Evolutionary conservation across 2,113 vertebrate species (phyloP).

Genomic region (Columba livia): DNA sequence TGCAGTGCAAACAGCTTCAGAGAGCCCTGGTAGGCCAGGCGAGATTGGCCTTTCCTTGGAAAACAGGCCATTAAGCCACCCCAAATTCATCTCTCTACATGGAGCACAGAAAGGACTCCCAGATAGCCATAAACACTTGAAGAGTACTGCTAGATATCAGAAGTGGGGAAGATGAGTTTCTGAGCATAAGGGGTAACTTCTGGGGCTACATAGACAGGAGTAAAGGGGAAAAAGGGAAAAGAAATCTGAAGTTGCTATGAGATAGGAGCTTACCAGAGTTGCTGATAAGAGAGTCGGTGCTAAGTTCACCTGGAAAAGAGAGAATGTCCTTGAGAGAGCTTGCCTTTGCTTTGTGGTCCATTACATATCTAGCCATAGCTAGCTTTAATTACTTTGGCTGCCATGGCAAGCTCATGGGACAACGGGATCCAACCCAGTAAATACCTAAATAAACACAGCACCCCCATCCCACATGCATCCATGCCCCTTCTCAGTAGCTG

Average conservation of each 20-base stretch:
- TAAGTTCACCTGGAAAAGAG: conserved; percentile 41
- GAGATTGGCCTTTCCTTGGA: not conserved
- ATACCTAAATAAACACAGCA: not conserved
- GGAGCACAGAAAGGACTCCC: not conserved
- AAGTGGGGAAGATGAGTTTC: not conserved
- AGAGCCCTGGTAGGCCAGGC: not conserved
- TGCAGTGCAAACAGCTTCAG: not conserved
- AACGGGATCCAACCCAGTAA: not conserved
- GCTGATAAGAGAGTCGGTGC: not conserved
- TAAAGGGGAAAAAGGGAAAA: not conserved
- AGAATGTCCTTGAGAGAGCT: not conserved
- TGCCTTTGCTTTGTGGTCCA: not conserved
- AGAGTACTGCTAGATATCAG: not conserved
- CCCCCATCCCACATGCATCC: rapidly evolving
- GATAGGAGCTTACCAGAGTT: conserved; percentile 23
- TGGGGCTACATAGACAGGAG: not conserved
- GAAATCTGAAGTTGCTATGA: not conserved
- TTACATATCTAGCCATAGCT: not conserved
- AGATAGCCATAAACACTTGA: not conserved
- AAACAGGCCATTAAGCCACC: not conserved
- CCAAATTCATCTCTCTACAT: not conserved
- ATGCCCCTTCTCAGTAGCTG: not conserved
- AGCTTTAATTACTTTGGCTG: not conserved
- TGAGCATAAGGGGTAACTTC: not conserved
- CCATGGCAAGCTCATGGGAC: not conserved